These are phyloP conservation scores for Corvus hawaiiensis DNA, from an alignment of 2,113 vertebrate species.

Conservation along the genomic window DNA sequence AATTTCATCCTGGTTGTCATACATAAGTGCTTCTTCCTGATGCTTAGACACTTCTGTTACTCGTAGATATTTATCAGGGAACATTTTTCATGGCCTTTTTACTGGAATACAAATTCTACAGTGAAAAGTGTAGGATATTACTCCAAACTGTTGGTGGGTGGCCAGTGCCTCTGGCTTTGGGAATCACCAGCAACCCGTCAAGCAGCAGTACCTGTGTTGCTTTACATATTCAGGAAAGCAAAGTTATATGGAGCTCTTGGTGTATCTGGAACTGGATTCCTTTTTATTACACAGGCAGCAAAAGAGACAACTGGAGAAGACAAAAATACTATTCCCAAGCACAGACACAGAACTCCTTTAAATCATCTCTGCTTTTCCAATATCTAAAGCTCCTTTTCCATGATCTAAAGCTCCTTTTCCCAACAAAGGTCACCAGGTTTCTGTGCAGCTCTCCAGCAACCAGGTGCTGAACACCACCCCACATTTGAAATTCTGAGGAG, in stretches of 20 bases:
- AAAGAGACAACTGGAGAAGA: neutral
- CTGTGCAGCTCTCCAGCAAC: neutral
- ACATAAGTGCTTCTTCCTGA: neutral
- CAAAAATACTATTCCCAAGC: neutral
- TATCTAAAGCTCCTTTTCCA: neutral
- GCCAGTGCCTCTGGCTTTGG: neutral
- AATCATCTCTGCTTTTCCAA: neutral
- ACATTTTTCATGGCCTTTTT: neutral
- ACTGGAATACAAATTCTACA: neutral
- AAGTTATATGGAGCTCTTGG: neutral
- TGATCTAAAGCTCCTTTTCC: neutral
- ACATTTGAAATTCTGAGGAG: neutral
- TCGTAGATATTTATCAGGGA: neutral
- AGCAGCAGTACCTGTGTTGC: neutral
- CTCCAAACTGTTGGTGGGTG: neutral
- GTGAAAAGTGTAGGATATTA: neutral
- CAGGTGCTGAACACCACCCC: neutral
- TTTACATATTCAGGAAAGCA: neutral
- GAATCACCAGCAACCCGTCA: neutral
- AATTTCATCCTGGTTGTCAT: neutral
- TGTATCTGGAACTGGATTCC: neutral
- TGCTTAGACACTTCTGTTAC: neutral
- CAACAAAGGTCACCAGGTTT: neutral
- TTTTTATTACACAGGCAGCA: neutral
- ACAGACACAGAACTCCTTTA: neutral